Percentiles rank a stretch among this genome's conserved stretches.
These are phyloP conservation scores for Pseudolycoriella hygida DNA, from an alignment of 2,888 invertebrate species.

Conservation along the genomic window DNA sequence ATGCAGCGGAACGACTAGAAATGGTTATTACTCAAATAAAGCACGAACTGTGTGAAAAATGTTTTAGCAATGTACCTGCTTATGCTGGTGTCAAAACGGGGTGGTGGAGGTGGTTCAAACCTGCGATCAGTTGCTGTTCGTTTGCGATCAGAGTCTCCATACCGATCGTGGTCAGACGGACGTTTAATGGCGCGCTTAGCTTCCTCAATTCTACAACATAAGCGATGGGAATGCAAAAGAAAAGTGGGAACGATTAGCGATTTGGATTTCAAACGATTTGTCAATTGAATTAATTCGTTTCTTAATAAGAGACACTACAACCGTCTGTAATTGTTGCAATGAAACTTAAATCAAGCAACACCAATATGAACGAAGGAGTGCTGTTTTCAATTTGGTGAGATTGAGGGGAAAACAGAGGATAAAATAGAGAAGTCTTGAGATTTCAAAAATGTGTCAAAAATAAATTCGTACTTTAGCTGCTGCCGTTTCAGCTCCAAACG, in stretches of 20 bases:
- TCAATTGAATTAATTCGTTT: too few species aligned
- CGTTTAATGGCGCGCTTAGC: constrained; percentile 24
- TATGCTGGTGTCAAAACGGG: constrained; percentile 26
- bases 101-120: constrained; percentile 28
- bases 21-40: neutral
- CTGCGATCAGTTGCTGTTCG: constrained; percentile 18
- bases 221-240: neutral
- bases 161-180: constrained; percentile 18
- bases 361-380: too few species aligned
- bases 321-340: too few species aligned
- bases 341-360: too few species aligned
- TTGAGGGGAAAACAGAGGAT: too few species aligned
- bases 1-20: constrained; percentile 7
- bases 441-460: too few species aligned
- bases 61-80: constrained; percentile 17
- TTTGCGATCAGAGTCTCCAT: constrained; percentile 22
- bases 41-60: neutral
- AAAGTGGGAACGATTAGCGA: constrained; percentile 2
- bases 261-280: too few species aligned
- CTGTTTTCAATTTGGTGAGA: too few species aligned
- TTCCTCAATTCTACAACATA: constrained; percentile 21
- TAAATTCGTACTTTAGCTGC: constrained; percentile 41
- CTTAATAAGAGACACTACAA: too few species aligned
- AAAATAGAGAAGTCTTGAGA: too few species aligned
- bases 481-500: constrained; percentile 69